Percentiles rank a stretch among this genome's conserved stretches.
Conservation (phyloP, 2,113 vertebrate genomes). For the Rana temporaria region DNA sequence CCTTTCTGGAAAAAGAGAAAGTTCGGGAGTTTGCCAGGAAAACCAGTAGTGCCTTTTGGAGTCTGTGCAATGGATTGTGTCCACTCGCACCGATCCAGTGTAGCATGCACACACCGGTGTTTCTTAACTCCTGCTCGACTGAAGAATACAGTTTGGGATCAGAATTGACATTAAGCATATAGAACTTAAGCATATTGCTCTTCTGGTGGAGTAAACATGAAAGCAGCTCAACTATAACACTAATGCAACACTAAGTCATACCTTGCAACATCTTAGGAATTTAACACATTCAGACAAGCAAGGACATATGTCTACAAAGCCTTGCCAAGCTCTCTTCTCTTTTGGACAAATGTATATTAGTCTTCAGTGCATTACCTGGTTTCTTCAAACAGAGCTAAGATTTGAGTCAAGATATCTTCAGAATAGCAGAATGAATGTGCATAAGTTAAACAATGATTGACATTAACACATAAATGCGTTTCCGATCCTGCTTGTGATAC, state of each 20-base stretch:
- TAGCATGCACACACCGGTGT: background rate
- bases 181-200: background rate
- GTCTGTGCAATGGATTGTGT: constrained; percentile 5
- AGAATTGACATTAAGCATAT: constrained; percentile 1
- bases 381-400: background rate
- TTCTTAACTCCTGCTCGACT: background rate
- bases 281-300: background rate
- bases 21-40: constrained; percentile 5
- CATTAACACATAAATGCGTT: background rate
- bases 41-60: background rate
- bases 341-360: background rate
- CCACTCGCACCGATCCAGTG: background rate
- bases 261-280: background rate
- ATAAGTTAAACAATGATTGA: background rate
- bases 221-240: background rate
- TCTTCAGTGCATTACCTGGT: background rate
- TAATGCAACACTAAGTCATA: constrained; percentile 13
- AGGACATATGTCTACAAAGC: background rate
- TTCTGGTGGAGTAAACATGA: background rate
- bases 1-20: constrained; percentile 21
- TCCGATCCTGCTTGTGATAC: background rate
- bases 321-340: background rate
- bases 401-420: background rate
- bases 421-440: background rate
- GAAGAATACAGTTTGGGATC: background rate